phyloP scores from a whole-genome alignment of 2,797 vertebrate genomes.

The Buphagus erythrorhynchus region DNA sequence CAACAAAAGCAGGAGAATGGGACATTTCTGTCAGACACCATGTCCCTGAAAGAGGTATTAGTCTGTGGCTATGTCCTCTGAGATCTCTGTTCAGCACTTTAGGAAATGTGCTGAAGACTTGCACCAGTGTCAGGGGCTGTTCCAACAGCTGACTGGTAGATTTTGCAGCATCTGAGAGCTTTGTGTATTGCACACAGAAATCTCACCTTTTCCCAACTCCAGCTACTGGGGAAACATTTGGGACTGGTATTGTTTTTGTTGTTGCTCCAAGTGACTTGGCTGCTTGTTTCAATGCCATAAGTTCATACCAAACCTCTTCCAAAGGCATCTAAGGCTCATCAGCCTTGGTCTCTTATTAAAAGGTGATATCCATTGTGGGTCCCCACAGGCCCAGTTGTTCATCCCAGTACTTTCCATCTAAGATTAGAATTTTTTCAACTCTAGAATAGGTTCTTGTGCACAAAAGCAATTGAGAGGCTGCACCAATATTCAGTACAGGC shows the following conservation, averaged over 20 bases:
- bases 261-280: neutral
- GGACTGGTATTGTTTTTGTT: neutral
- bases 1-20: neutral
- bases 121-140: neutral
- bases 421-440: neutral
- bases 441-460: neutral
- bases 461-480: neutral
- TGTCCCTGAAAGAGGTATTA: neutral
- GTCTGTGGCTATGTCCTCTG: neutral
- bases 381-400: neutral
- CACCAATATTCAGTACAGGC: neutral
- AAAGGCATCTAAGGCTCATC: neutral
- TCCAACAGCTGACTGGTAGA: neutral
- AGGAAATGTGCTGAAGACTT: neutral
- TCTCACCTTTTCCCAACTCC: neutral
- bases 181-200: neutral
- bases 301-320: neutral
- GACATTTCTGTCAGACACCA: neutral
- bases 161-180: neutral
- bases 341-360: neutral
- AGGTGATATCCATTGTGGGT: neutral
- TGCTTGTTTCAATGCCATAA: neutral
- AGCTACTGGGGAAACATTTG: neutral
- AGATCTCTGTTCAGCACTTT: neutral
- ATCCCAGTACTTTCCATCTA: neutral